Evolutionary conservation across 2,797 vertebrate genomes (phyloP).

Genomic region (Xenopus petersii): DNA sequence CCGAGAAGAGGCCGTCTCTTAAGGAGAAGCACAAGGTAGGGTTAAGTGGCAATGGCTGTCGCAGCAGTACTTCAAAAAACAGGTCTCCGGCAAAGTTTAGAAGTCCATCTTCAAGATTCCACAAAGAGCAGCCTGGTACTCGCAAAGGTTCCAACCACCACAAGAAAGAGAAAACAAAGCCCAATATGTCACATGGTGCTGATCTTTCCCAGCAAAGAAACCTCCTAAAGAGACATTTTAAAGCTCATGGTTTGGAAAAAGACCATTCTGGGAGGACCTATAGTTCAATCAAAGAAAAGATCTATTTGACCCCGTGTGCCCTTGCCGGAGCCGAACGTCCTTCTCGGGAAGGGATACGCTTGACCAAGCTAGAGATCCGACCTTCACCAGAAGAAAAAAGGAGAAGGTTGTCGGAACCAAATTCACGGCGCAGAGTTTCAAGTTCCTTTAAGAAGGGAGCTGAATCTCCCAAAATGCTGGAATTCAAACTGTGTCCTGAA

Average conservation of each 20-base stretch:
- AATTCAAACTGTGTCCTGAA: slow-evolving; percentile 71
- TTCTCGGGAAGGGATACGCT: slow-evolving; percentile 61
- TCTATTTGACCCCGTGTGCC: slow-evolving; percentile 62
- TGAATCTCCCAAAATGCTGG: slow-evolving; percentile 52
- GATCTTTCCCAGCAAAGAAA: not conserved
- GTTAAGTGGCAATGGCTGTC: not conserved
- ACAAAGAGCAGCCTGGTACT: not conserved
- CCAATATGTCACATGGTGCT: not conserved
- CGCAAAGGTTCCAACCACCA: not conserved
- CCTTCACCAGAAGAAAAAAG: slow-evolving; percentile 40
- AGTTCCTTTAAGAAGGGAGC: slow-evolving; percentile 23
- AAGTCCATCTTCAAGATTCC: not conserved
- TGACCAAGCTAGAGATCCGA: slow-evolving; percentile 65
- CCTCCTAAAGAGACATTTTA: not conserved
- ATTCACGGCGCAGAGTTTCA: not conserved
- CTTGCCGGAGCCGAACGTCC: slow-evolving; percentile 61
- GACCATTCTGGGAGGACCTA: not conserved
- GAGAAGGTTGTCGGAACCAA: not conserved
- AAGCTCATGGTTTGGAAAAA: not conserved
- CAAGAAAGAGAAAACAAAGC: not conserved
- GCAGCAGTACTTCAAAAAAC: not conserved
- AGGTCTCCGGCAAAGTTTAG: not conserved
- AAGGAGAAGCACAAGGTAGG: not conserved
- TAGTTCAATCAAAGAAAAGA: slow-evolving; percentile 50
- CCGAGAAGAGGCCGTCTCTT: not conserved